Evolutionary conservation across 92 coral and sea anemone species (phyloP).

Genomic region (Parazoanthus atlanticus): DNA sequence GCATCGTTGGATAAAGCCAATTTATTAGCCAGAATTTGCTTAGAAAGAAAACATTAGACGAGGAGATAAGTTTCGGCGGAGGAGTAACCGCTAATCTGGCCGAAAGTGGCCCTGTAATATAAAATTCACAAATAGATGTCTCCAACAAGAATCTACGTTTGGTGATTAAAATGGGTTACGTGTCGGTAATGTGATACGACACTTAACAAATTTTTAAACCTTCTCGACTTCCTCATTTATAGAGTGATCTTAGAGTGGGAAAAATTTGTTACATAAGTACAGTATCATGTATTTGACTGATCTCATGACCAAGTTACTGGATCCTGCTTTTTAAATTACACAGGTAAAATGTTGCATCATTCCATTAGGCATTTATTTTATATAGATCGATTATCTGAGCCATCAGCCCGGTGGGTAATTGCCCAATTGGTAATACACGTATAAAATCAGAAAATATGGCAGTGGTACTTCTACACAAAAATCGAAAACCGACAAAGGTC

Average conservation of each 20-base stretch:
- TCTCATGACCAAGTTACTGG: background rate
- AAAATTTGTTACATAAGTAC: background rate
- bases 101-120: no score
- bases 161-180: background rate
- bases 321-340: no score
- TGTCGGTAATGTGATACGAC: background rate
- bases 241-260: background rate
- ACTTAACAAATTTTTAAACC: background rate
- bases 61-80: background rate
- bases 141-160: no score
- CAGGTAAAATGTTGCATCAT: no score
- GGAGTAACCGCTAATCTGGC: background rate
- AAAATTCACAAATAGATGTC: no score
- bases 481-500: no score
- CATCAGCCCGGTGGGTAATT: no score
- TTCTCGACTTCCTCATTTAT: background rate
- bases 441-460: no score
- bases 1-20: background rate
- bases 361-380: no score
- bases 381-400: no score
- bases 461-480: no score
- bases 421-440: no score
- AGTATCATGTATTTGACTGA: background rate
- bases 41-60: background rate
- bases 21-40: background rate